These are phyloP conservation scores for Dynastes maya DNA, from an alignment of 2,888 invertebrate genomes.

Conservation along the genomic window DNA sequence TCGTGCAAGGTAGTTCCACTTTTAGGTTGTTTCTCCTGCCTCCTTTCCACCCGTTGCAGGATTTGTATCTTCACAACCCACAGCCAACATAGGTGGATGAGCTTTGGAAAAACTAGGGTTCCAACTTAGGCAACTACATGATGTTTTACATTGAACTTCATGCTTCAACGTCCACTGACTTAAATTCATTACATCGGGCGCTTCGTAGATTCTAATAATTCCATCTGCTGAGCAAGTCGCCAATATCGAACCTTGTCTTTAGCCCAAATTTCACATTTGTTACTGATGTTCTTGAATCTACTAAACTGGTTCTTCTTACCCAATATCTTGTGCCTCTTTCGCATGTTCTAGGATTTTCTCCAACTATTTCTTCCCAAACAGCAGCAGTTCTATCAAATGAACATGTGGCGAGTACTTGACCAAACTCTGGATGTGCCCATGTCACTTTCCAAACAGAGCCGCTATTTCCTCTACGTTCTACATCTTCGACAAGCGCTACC, in stretches of 20 bases:
- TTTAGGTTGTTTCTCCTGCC: too few relatives aligned
- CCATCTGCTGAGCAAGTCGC: slow-evolving; percentile 97
- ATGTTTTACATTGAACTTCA: slow-evolving; percentile 92
- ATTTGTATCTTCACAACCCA: slow-evolving; percentile 88
- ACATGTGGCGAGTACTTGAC: slow-evolving; percentile 98
- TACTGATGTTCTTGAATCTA: slow-evolving; percentile 97
- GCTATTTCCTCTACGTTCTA: slow-evolving; percentile 73
- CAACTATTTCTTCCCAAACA: slow-evolving; percentile 97
- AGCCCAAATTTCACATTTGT: slow-evolving; percentile 99
- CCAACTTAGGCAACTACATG: slow-evolving; percentile 96
- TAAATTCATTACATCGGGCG: slow-evolving; percentile 98
- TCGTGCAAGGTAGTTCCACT: too few relatives aligned
- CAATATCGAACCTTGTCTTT: slow-evolving; percentile 90
- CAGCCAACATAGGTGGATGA: slow-evolving; percentile 91
- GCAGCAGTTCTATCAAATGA: slow-evolving; percentile 98
- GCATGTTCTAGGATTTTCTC: slow-evolving; percentile 84
- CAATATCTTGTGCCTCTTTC: slow-evolving; percentile 87
- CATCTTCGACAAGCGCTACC: too few relatives aligned
- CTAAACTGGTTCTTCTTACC: slow-evolving; percentile 93
- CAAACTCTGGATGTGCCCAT: slow-evolving; percentile 99
- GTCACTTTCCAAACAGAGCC: slow-evolving; percentile 99
- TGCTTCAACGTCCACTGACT: slow-evolving; percentile 98
- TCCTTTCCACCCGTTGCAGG: slow-evolving; percentile 84
- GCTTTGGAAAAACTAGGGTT: slow-evolving; percentile 88
- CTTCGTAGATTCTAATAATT: slow-evolving; percentile 93